Percentiles rank a stretch among this genome's conserved stretches.
Evolutionary conservation across 2,113 vertebrate genomes (phyloP).

Genomic region (Cathartes aura): DNA sequence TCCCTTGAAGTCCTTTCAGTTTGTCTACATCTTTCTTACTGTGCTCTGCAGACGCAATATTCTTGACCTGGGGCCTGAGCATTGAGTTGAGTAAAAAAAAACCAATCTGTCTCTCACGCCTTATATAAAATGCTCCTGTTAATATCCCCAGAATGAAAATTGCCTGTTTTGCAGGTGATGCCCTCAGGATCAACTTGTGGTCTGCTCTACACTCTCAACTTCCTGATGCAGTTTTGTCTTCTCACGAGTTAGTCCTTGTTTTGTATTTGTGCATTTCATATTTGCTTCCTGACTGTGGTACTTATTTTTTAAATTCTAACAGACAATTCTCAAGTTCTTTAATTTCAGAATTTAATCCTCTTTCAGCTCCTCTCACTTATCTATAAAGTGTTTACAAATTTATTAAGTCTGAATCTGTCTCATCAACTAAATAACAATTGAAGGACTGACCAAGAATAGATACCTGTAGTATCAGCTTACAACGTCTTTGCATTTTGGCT

Average conservation of each 20-base stretch:
- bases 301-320: background rate
- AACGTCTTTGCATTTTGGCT: background rate
- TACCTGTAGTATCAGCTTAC: background rate
- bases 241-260: background rate
- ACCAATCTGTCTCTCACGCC: rapidly evolving
- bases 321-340: background rate
- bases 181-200: background rate
- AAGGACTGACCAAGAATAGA: background rate
- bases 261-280: background rate
- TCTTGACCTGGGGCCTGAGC: background rate
- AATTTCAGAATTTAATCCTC: background rate
- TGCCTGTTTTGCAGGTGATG: background rate
- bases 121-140: background rate
- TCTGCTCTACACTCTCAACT: background rate
- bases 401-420: background rate
- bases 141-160: background rate
- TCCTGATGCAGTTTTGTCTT: background rate
- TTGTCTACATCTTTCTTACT: background rate
- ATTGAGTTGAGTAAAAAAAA: background rate
- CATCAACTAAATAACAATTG: background rate
- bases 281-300: background rate
- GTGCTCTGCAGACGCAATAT: background rate
- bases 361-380: background rate
- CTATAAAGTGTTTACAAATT: background rate
- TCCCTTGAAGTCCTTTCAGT: background rate